Evolutionary conservation across 2,888 invertebrate genomes (phyloP).

Genomic region (Scaptomyza tumidula): DNA sequence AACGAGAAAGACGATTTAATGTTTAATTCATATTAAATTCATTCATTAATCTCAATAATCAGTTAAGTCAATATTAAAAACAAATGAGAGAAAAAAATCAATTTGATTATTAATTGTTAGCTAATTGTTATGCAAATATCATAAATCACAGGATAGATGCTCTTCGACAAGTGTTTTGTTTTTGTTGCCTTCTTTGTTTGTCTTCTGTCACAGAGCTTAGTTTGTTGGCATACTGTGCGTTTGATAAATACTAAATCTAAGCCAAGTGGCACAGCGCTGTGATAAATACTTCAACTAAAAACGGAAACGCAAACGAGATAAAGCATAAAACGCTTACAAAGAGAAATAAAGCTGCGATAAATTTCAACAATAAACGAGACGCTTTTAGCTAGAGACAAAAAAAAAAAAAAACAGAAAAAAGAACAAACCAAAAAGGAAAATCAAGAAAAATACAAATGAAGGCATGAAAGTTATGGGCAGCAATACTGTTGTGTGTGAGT

Average conservation of each 20-base stretch:
- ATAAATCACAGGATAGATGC: slow-evolving; percentile 23
- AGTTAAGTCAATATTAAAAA: background rate
- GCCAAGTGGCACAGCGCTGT: slow-evolving; percentile 35
- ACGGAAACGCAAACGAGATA: slow-evolving; percentile 25
- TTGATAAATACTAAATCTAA: slow-evolving; percentile 42
- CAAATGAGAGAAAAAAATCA: background rate
- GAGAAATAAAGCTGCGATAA: slow-evolving; percentile 70
- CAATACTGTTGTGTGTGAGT: slow-evolving; percentile 51
- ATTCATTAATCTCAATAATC: slow-evolving; percentile 15
- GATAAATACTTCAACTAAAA: slow-evolving; percentile 53
- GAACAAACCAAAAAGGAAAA: slow-evolving; percentile 28
- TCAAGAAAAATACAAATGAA: slow-evolving; percentile 58
- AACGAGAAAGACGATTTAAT: background rate
- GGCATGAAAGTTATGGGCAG: slow-evolving; percentile 67
- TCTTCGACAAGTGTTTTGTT: background rate
- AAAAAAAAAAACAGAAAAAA: slow-evolving; percentile 9
- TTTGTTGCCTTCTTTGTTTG: slow-evolving; percentile 1
- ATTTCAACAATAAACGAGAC: slow-evolving; percentile 57
- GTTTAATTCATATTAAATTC: background rate
- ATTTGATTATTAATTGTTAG: background rate
- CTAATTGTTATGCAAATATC: slow-evolving; percentile 31
- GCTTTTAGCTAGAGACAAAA: slow-evolving; percentile 18
- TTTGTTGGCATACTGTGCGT: slow-evolving; percentile 18
- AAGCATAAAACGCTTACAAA: slow-evolving; percentile 63
- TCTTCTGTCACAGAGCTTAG: slow-evolving; percentile 26